Evolutionary conservation across 1,140 invertebrate genomes (phyloP).

Genomic region (Pantala flavescens): DNA sequence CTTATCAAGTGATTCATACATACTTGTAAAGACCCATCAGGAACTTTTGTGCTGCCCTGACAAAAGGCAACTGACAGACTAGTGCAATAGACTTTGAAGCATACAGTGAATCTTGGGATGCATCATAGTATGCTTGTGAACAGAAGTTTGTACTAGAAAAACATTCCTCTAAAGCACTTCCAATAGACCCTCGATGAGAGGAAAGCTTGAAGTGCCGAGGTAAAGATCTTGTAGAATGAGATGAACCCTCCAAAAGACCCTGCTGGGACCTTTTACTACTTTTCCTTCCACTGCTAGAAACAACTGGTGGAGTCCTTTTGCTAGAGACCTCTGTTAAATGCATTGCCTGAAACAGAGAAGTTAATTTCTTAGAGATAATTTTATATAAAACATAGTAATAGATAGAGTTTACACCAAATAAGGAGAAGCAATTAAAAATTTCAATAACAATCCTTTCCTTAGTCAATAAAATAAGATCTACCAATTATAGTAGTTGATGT

Average conservation of each 20-base stretch:
- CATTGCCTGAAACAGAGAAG: conserved; percentile 56
- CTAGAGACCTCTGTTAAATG: conserved; percentile 80
- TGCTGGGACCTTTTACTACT: not conserved
- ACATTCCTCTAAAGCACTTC: conserved; percentile 30
- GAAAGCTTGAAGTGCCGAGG: conserved; percentile 80
- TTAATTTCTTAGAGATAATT: no score
- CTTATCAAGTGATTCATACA: conserved; percentile 24
- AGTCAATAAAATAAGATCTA: no score
- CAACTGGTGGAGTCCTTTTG: conserved; percentile 34
- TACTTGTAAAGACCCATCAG: conserved; percentile 77
- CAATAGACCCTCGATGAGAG: conserved; percentile 51
- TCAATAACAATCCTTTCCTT: no score
- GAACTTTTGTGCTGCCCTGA: conserved; percentile 73
- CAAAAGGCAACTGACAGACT: conserved; percentile 81
- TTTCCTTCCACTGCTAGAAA: conserved; percentile 17
- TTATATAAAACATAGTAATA: no score
- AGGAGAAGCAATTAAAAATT: no score
- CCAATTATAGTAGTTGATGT: no score
- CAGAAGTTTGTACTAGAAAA: no score
- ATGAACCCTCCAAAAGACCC: not conserved
- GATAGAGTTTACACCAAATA: no score
- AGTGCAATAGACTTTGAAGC: conserved; percentile 92
- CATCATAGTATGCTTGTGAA: conserved; percentile 80
- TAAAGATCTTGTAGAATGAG: conserved; percentile 58
- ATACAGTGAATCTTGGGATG: conserved; percentile 82